These are phyloP conservation scores for Chloebia gouldiae DNA, from an alignment of 2,113 vertebrate species.

Conservation along the genomic window DNA sequence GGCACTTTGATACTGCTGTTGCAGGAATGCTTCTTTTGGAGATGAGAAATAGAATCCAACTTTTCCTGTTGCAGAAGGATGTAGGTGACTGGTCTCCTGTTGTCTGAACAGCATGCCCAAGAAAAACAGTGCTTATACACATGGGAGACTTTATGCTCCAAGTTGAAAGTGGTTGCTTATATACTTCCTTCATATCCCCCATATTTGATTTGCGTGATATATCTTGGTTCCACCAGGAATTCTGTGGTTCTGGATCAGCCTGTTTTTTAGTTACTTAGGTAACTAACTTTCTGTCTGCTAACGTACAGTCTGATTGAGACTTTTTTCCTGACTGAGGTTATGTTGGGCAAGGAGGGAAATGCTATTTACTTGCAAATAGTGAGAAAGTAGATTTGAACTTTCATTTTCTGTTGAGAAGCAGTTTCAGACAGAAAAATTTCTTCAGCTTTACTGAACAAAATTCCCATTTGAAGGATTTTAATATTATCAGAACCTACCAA, in stretches of 20 bases:
- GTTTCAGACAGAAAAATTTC: neutral
- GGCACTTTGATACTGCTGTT: neutral
- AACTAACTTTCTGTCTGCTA: neutral
- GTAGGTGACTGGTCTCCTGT: neutral
- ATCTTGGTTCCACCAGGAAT: neutral
- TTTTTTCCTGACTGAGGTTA: neutral
- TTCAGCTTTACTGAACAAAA: neutral
- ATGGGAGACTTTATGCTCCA: neutral
- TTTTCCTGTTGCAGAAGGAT: neutral
- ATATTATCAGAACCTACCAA: neutral
- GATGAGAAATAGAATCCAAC: neutral
- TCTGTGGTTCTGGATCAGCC: neutral
- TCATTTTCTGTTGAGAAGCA: neutral
- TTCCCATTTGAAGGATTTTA: neutral
- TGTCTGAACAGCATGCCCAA: neutral
- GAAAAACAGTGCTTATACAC: neutral
- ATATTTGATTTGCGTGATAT: neutral
- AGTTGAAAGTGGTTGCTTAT: neutral
- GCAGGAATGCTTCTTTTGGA: neutral
- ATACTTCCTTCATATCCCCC: neutral
- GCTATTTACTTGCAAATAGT: neutral
- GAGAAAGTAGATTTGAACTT: neutral
- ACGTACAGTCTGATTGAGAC: neutral
- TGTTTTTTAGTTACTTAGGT: neutral
- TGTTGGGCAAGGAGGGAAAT: neutral